Conservation (phyloP, 2,888 invertebrate genomes). For the Sinhomidia bicolor region DNA sequence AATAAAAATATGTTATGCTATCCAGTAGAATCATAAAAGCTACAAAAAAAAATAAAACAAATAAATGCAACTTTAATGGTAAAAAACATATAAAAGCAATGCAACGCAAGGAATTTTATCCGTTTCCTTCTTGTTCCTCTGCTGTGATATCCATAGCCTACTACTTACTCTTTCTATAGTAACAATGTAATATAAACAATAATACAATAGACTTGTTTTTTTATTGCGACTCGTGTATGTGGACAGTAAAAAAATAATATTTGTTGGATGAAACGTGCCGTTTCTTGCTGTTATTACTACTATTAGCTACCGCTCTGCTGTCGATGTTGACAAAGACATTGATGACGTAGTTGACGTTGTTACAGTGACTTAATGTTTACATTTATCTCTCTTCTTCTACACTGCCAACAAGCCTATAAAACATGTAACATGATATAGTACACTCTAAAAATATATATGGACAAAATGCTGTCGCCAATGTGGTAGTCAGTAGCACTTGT, state of each 20-base stretch:
- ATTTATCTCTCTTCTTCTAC: too few relatives aligned
- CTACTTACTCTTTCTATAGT: background rate
- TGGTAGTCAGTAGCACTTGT: background rate
- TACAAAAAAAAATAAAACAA: too few relatives aligned
- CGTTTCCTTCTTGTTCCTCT: conserved; percentile 3
- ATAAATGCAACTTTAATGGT: background rate
- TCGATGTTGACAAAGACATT: background rate
- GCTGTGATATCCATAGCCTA: conserved; percentile 4
- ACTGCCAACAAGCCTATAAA: conserved; percentile 12
- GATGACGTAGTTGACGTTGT: background rate
- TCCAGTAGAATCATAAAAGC: too few relatives aligned
- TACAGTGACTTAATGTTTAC: background rate
- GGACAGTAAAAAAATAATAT: conserved; percentile 2
- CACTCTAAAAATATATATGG: background rate
- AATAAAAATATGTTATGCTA: too few relatives aligned
- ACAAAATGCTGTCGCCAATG: background rate
- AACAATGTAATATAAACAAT: background rate
- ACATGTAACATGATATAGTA: too few relatives aligned
- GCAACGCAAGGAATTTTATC: background rate
- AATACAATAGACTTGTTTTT: background rate
- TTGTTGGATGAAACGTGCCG: conserved; percentile 54
- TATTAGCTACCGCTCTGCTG: too few relatives aligned
- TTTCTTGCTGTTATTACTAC: background rate
- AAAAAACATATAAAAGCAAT: background rate
- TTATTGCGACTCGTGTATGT: background rate